phyloP scores from a whole-genome alignment of 2,797 vertebrate species.

The Sebastes aleutianus region DNA sequence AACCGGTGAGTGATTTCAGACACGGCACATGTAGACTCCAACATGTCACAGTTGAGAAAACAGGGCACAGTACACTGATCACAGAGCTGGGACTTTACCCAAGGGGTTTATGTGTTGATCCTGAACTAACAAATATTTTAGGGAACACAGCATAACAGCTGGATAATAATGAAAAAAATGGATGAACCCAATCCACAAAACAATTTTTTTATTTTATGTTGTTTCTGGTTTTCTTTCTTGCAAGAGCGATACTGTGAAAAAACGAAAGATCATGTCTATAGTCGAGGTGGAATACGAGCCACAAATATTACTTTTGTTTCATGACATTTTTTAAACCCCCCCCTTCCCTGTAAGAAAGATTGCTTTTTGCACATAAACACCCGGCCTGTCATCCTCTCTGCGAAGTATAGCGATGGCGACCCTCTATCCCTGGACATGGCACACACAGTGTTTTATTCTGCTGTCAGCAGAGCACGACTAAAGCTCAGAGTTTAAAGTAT shows the following conservation, averaged over 20 bases:
- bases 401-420: constrained; percentile 49
- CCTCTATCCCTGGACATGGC: constrained; percentile 50
- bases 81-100: constrained; percentile 19
- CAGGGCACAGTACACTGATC: constrained; percentile 7
- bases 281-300: not conserved
- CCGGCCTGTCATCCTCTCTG: constrained; percentile 25
- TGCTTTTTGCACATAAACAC: constrained; percentile 25
- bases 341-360: constrained; percentile 11
- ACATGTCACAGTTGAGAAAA: constrained; percentile 25
- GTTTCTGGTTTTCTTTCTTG: not conserved
- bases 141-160: constrained; percentile 1
- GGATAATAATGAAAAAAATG: constrained; percentile 9
- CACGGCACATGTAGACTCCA: not conserved
- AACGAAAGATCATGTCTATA: not conserved
- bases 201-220: not conserved
- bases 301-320: not conserved
- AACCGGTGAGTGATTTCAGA: constrained; percentile 15
- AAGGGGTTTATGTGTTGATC: constrained; percentile 38
- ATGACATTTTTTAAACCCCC: not conserved
- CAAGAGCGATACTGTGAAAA: constrained; percentile 13
- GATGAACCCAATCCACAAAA: not conserved
- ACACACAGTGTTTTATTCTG: constrained; percentile 70
- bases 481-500: constrained; percentile 53
- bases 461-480: constrained; percentile 70
- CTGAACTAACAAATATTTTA: constrained; percentile 41